A percentile compares a stretch with the other conserved stretches of the same genome.
These are phyloP conservation scores for Pseudotriccus pelzelni DNA, from an alignment of 2,797 vertebrate genomes.

Conservation along the genomic window DNA sequence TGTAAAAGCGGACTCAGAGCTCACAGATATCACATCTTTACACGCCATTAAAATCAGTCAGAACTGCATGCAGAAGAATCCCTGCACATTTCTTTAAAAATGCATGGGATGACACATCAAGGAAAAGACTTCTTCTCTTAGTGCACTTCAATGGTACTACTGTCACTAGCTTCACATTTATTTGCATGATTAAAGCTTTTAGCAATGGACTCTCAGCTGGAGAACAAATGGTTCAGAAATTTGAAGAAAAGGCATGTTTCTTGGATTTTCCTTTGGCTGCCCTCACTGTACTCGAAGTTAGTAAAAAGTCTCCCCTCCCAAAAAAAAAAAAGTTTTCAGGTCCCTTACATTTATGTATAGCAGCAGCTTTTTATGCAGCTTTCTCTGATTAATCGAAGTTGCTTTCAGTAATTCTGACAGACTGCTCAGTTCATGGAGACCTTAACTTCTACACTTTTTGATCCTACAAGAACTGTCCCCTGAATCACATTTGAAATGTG, in stretches of 20 bases:
- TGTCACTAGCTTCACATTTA: slow-evolving; percentile 1
- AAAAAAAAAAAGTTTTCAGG: neutral
- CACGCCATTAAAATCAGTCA: neutral
- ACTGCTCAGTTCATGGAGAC: neutral
- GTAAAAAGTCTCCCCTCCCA: neutral
- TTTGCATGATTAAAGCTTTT: slow-evolving; percentile 15
- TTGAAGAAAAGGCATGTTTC: neutral
- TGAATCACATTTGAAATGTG: neutral
- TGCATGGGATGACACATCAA: slow-evolving; percentile 9
- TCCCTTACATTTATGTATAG: neutral
- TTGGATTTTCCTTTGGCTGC: neutral
- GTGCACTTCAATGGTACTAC: neutral
- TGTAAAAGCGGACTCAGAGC: neutral
- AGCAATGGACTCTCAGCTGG: neutral
- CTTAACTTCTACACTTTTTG: neutral
- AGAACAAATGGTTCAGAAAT: neutral
- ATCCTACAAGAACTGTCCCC: neutral
- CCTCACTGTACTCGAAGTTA: neutral
- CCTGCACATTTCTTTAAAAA: slow-evolving; percentile 3
- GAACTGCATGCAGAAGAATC: neutral
- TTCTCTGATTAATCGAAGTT: neutral
- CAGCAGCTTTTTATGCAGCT: neutral
- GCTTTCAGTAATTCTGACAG: neutral
- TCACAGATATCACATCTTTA: neutral
- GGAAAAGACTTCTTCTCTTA: slow-evolving; percentile 10